A percentile compares a stretch with the other conserved stretches of the same genome.
Conservation (phyloP, 2,888 invertebrate species). For the Tipula helvola region DNA sequence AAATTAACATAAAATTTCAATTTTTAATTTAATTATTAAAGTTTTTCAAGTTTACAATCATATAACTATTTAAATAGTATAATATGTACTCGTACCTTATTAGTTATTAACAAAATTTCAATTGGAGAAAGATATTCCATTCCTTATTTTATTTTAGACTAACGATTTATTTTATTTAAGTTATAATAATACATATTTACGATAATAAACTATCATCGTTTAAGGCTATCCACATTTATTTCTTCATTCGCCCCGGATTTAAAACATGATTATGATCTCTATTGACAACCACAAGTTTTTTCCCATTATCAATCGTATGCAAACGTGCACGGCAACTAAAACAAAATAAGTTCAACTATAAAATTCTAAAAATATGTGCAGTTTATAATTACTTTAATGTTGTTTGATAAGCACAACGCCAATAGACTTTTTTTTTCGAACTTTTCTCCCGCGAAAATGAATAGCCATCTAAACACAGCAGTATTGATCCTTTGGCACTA, state of each 20-base stretch:
- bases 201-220: no score
- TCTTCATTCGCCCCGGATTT: neutral
- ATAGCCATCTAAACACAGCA: neutral
- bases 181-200: no score
- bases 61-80: no score
- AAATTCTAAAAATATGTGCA: neutral
- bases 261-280: slow-evolving; percentile 23
- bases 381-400: neutral
- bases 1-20: no score
- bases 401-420: slow-evolving; percentile 10
- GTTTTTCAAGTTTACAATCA: no score
- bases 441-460: neutral
- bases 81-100: no score
- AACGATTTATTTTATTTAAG: no score
- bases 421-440: slow-evolving; percentile 4
- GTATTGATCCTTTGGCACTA: neutral
- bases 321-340: slow-evolving; percentile 4
- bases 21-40: no score
- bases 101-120: no score
- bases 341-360: neutral
- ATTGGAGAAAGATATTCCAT: no score
- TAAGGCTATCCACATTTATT: neutral
- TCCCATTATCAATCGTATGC: slow-evolving; percentile 22
- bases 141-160: no score
- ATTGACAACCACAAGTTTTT: slow-evolving; percentile 24